Base-by-base conservation (phyloP, 1,140 invertebrate species). In the Glossosoma conforme region DNA sequence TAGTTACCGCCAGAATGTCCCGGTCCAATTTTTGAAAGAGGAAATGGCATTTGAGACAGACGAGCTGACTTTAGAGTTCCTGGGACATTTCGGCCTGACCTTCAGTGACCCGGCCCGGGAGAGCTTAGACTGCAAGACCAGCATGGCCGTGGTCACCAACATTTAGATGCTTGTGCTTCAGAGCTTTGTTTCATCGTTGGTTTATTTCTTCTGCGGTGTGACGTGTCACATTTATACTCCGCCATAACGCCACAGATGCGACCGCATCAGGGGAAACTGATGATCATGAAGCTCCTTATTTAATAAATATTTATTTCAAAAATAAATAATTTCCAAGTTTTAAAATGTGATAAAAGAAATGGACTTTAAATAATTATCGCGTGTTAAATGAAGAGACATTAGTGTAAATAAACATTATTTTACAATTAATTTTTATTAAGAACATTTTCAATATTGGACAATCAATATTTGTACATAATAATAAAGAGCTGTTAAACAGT, bases 1-100 rank as follows among this genome's bases (percentile, higher is more conserved):
- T 87, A 97, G 93, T 80, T 97, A 92, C 81, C 91, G 93, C 64
- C 92, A 91, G 75, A 84, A 79, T 72, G 78, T 96, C 76, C 83
- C 87, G 62, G 78, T 94, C 74, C 82, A 85, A 68, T 91, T 86
- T 81, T 78, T 96, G 71, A 73, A 80, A 67, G 81, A 82, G 72
- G 84, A 90, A 76, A 81, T 97, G 78, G 90, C 87, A 61, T 95
- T 94, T 80, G 80, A 85, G 62, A 83, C 84, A 59, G 72, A 71
- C 65, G 82, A 86, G 67, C 88, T 91, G 68, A 89, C 85, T 76
- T 75, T 86, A 72, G 83, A 91, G 71, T 96, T 94, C 81, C 78
- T 95, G 67, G 80, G 79, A 68, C 83, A 86, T 60, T 89, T 89
- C 69, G 81, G 79, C 69, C 80, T 93, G 61, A 78, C 81, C 59